Percentiles rank a stretch among this genome's conserved stretches.
phyloP scores from a whole-genome alignment of 2,888 invertebrate species.

The Synanthedon formicaeformis region DNA sequence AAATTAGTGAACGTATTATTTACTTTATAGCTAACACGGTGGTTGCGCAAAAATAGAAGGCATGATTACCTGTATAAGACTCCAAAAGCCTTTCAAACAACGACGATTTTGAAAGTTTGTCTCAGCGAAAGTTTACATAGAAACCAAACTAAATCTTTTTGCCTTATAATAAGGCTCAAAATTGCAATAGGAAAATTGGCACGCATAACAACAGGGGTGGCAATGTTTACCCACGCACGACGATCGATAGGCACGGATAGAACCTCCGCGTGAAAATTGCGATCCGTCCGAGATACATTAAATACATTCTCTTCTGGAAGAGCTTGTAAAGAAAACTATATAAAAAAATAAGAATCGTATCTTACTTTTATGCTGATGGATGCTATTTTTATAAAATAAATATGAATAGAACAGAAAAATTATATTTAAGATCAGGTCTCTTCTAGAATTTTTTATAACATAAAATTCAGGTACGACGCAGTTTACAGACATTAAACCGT shows the following conservation, averaged over 20 bases:
- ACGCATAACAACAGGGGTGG: constrained; percentile 33
- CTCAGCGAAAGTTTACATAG: constrained; percentile 21
- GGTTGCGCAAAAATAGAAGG: constrained; percentile 28
- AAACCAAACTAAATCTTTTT: constrained; percentile 16
- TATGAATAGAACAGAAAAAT: no score
- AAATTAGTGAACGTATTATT: no score
- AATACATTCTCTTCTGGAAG: constrained; percentile 26
- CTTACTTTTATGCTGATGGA: no score
- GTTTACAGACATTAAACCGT: constrained; percentile 36
- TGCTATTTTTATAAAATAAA: no score
- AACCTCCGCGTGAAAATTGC: constrained; percentile 66
- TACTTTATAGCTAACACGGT: constrained; percentile 5
- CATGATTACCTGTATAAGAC: neutral
- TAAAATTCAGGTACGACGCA: constrained; percentile 30
- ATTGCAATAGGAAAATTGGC: neutral
- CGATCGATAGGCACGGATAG: constrained; percentile 50
- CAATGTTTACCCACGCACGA: constrained; percentile 59
- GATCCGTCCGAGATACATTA: constrained; percentile 35
- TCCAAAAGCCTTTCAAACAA: neutral
- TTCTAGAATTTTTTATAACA: constrained; percentile 13
- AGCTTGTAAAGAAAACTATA: constrained; percentile 2
- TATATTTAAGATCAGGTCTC: constrained; percentile 3
- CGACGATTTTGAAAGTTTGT: neutral
- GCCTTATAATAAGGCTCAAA: constrained; percentile 8
- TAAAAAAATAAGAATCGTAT: no score